Percentiles rank a stretch among this genome's conserved stretches.
These are phyloP conservation scores for Synanthedon vespiformis DNA, from an alignment of 2,888 invertebrate species.

Conservation along the genomic window DNA sequence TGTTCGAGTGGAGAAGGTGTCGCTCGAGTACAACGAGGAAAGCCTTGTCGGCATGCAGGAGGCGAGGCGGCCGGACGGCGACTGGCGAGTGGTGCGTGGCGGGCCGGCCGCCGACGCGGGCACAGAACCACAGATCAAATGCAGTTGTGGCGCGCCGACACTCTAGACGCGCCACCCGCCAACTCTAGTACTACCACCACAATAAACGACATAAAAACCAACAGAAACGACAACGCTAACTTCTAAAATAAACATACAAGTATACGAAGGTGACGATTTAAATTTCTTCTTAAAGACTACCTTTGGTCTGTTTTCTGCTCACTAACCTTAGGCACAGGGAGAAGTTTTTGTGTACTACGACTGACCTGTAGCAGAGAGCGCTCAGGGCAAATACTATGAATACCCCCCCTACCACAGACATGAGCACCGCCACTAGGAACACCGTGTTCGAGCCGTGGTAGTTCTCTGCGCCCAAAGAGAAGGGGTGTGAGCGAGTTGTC, in stretches of 20 bases:
- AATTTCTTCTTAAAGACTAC: conserved; percentile 74
- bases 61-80: conserved; percentile 39
- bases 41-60: conserved; percentile 67
- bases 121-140: conserved; percentile 71
- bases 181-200: conserved; percentile 64
- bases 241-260: conserved; percentile 69
- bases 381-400: conserved; percentile 98
- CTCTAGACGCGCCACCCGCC: conserved; percentile 39
- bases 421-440: conserved; percentile 97
- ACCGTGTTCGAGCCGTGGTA: conserved; percentile 98
- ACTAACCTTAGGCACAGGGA: conserved; percentile 99
- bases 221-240: conserved; percentile 69
- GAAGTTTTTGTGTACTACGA: conserved; percentile 99
- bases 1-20: conserved; percentile 52
- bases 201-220: conserved; percentile 64
- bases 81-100: conserved; percentile 11
- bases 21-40: conserved; percentile 63
- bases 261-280: conserved; percentile 71
- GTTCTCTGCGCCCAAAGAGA: conserved; percentile 82
- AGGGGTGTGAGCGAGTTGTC: conserved; percentile 15
- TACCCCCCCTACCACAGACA: conserved; percentile 99
- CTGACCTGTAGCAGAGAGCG: conserved; percentile 99
- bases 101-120: conserved; percentile 30
- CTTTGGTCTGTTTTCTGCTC: conserved; percentile 85
- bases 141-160: conserved; percentile 59